phyloP scores from a whole-genome alignment of 2,888 invertebrate species.

The Linnaemya vulpina region DNA sequence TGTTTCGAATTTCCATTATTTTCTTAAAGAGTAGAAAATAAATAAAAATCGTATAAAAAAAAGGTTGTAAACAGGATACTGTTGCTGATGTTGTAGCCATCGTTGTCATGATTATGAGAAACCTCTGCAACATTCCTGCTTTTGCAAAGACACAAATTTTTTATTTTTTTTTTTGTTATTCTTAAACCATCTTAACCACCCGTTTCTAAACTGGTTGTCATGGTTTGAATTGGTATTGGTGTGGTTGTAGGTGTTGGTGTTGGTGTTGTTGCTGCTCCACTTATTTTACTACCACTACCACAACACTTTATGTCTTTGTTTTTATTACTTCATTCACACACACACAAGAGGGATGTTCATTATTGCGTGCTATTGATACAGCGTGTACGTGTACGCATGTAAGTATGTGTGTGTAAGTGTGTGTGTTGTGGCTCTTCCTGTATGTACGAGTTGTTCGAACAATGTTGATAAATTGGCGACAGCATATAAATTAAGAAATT shows the following conservation, averaged over 20 bases:
- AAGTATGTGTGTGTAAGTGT: no score
- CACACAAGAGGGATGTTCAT: background rate
- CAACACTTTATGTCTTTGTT: conserved; percentile 16
- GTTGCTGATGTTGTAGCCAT: conserved; percentile 10
- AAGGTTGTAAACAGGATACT: conserved; percentile 35
- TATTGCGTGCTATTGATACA: conserved; percentile 26
- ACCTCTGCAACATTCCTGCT: background rate
- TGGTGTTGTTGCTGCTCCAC: conserved; percentile 12
- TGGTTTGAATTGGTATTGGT: conserved; percentile 20
- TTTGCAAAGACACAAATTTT: background rate
- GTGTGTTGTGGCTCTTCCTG: background rate
- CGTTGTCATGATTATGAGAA: conserved; percentile 35
- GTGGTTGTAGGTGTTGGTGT: background rate
- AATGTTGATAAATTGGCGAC: conserved; percentile 80
- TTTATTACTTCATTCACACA: background rate
- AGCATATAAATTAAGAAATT: conserved; percentile 81
- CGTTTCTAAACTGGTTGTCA: conserved; percentile 55
- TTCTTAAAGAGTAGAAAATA: background rate
- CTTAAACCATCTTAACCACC: conserved; percentile 2
- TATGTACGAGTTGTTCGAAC: conserved; percentile 17
- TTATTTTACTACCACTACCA: conserved; percentile 26
- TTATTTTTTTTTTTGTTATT: background rate
- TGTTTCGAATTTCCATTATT: conserved; percentile 20
- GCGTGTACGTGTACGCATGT: background rate
- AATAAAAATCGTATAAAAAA: background rate